phyloP scores from a whole-genome alignment of 2,888 invertebrate genomes.

The Lasioglossum figueresi region DNA sequence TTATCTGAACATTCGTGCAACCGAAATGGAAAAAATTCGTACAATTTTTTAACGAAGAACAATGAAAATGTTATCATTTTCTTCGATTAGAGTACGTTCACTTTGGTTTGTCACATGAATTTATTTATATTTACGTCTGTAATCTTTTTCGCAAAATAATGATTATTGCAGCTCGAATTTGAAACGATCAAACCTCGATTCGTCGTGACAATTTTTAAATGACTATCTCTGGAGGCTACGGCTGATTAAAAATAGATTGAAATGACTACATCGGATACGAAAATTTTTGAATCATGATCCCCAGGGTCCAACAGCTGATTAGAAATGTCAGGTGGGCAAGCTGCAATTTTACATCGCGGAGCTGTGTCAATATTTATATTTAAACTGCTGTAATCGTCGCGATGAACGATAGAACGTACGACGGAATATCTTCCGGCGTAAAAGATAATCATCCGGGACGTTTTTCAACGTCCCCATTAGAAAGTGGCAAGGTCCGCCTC shows the following conservation, averaged over 20 bases:
- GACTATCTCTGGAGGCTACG: no score
- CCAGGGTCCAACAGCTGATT: background rate
- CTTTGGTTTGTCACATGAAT: no score
- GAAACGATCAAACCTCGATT: background rate
- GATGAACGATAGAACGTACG: conserved; percentile 5
- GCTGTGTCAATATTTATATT: conserved; percentile 3
- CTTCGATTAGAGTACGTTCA: no score
- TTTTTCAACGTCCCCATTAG: conserved; percentile 35
- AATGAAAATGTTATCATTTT: background rate
- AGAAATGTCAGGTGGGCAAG: background rate
- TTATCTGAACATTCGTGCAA: background rate
- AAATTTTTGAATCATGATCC: background rate
- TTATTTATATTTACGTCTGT: no score
- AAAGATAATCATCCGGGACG: conserved; percentile 19
- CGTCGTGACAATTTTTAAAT: background rate
- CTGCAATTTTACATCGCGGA: background rate
- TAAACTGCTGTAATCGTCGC: background rate
- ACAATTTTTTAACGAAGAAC: background rate
- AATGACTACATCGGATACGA: background rate
- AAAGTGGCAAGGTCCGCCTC: conserved; percentile 27
- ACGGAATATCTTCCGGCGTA: background rate
- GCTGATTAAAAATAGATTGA: background rate
- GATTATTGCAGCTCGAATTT: background rate
- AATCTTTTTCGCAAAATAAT: background rate
- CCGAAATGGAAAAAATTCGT: background rate